A percentile compares a stretch with the other conserved stretches of the same genome.
phyloP scores from a whole-genome alignment of 1,140 invertebrate genomes.

The Metopolophium dirhodum region DNA sequence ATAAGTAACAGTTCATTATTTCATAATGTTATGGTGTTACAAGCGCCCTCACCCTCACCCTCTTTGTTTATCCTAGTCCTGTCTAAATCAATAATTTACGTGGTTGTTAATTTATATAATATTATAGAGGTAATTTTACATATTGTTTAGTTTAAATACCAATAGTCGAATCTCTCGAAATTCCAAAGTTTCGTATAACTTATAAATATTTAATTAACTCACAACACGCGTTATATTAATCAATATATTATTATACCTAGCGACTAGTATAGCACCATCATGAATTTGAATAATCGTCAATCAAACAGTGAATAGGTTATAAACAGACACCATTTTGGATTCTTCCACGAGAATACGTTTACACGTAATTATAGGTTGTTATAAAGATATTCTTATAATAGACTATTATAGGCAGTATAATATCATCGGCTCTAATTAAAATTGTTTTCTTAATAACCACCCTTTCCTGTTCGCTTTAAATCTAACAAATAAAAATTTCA shows the following conservation, averaged over 20 bases:
- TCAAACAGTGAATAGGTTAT: not conserved
- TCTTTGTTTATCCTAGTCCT: not conserved
- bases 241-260: not conserved
- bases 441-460: no score
- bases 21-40: no score
- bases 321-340: not conserved
- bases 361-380: not conserved
- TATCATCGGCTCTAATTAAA: no score
- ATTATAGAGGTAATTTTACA: not conserved
- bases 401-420: no score
- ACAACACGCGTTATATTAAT: not conserved
- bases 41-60: no score
- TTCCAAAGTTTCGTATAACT: not conserved
- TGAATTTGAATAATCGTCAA: not conserved
- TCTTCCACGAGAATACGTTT: not conserved
- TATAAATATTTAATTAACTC: constrained; percentile 9
- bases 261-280: not conserved
- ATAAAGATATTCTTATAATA: no score
- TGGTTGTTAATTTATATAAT: not conserved
- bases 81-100: not conserved
- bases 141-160: not conserved
- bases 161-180: not conserved
- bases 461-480: no score
- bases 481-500: no score
- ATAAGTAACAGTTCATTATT: no score